phyloP scores from a whole-genome alignment of 1,140 invertebrate genomes.

The Drosophila guanche region DNA sequence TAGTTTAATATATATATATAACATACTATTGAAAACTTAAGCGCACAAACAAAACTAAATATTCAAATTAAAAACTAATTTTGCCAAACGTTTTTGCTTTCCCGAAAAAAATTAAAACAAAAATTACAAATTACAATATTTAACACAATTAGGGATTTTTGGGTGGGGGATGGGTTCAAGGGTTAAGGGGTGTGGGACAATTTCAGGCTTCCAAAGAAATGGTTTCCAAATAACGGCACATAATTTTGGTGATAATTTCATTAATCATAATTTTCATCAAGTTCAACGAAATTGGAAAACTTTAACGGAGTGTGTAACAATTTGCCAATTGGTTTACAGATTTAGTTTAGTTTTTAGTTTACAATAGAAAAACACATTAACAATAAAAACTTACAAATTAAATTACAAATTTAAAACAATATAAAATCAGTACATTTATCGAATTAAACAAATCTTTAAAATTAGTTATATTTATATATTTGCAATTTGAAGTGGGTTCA shows the following conservation, averaged over 20 bases:
- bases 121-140: constrained; percentile 82
- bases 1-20: constrained; percentile 61
- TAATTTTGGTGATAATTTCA: constrained; percentile 52
- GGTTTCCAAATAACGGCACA: constrained; percentile 47
- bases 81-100: constrained; percentile 83
- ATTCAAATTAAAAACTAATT: constrained; percentile 79
- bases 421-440: constrained; percentile 80
- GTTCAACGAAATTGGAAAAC: constrained; percentile 47
- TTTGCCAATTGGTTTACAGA: constrained; percentile 68
- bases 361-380: constrained; percentile 79
- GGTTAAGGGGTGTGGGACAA: constrained; percentile 17
- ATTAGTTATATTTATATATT: constrained; percentile 78
- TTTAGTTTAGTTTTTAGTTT: constrained; percentile 66
- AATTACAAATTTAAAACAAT: constrained; percentile 80
- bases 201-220: constrained; percentile 35
- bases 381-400: constrained; percentile 77
- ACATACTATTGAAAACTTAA: constrained; percentile 79
- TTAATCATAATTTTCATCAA: constrained; percentile 27
- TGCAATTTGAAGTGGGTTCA: constrained; percentile 71
- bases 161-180: neutral
- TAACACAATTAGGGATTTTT: constrained; percentile 61
- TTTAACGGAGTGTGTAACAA: constrained; percentile 75
- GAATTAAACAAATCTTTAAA: constrained; percentile 75
- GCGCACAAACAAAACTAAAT: constrained; percentile 79
- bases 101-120: constrained; percentile 74